phyloP scores from a whole-genome alignment of 2,797 vertebrate genomes.

The Arctocebus calabarensis region DNA sequence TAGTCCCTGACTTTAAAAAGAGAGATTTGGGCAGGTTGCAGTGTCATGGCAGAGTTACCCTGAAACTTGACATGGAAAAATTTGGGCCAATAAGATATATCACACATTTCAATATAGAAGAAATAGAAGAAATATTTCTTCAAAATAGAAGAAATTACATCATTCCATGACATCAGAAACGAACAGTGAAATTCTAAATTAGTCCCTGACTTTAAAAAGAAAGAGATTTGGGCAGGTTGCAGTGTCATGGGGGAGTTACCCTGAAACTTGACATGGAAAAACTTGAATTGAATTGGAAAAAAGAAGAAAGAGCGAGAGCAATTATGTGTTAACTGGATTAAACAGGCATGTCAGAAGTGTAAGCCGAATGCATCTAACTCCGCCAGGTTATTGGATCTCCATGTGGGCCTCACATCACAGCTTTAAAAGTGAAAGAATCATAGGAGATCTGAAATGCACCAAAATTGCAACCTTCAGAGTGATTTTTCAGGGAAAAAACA shows the following conservation, averaged over 20 bases:
- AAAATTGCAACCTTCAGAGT: background rate
- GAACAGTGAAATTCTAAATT: background rate
- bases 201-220: background rate
- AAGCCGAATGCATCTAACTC: background rate
- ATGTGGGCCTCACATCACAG: background rate
- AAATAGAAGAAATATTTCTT: constrained; percentile 15
- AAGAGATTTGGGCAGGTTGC: background rate
- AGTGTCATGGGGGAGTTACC: background rate
- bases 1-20: background rate
- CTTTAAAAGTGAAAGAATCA: constrained; percentile 10
- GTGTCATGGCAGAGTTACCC: background rate
- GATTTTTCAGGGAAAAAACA: background rate
- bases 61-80: background rate
- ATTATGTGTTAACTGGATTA: background rate
- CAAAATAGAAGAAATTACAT: background rate
- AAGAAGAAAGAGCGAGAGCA: background rate
- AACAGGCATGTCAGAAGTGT: background rate
- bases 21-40: background rate
- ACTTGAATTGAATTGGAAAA: background rate
- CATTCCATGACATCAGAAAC: constrained; percentile 6
- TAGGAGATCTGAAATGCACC: background rate
- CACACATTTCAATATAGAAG: no score
- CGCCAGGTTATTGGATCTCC: background rate
- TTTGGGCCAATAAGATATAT: background rate
- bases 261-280: background rate